Evolutionary conservation across 2,113 vertebrate species (phyloP).

Genomic region (Butorides virescens): DNA sequence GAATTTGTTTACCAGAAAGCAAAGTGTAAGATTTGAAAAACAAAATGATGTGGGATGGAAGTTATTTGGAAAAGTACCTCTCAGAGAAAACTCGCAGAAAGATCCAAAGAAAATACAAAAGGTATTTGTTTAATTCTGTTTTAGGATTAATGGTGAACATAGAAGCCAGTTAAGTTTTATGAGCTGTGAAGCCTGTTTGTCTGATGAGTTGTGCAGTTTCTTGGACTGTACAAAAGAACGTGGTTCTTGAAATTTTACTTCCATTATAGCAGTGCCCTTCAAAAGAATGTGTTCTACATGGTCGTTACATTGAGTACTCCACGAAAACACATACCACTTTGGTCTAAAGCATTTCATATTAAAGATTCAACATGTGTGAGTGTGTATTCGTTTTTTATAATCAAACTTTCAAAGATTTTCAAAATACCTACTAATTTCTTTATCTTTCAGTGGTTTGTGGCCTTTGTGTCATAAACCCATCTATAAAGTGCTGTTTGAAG

Average conservation of each 20-base stretch:
- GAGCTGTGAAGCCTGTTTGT: neutral
- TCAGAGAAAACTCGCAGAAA: slow-evolving; percentile 76
- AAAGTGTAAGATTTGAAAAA: slow-evolving; percentile 76
- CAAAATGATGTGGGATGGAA: slow-evolving; percentile 87
- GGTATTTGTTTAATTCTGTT: slow-evolving; percentile 71
- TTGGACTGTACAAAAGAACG: neutral
- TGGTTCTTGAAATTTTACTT: neutral
- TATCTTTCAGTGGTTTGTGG: neutral
- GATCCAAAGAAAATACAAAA: slow-evolving; percentile 81
- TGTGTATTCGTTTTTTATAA: neutral
- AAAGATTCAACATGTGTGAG: neutral
- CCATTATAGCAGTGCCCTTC: neutral
- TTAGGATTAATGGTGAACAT: neutral
- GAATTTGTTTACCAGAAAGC: slow-evolving; percentile 89
- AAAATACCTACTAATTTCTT: neutral
- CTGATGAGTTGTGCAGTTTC: neutral
- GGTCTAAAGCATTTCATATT: neutral
- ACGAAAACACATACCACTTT: neutral
- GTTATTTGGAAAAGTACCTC: slow-evolving; percentile 87
- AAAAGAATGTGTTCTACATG: neutral
- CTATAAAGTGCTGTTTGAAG: neutral
- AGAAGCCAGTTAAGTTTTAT: neutral
- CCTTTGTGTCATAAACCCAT: neutral
- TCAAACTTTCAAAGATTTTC: neutral
- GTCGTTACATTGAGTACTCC: neutral